Conservation (phyloP, 2,888 invertebrate species). For the Drosophila demipolita region DNA sequence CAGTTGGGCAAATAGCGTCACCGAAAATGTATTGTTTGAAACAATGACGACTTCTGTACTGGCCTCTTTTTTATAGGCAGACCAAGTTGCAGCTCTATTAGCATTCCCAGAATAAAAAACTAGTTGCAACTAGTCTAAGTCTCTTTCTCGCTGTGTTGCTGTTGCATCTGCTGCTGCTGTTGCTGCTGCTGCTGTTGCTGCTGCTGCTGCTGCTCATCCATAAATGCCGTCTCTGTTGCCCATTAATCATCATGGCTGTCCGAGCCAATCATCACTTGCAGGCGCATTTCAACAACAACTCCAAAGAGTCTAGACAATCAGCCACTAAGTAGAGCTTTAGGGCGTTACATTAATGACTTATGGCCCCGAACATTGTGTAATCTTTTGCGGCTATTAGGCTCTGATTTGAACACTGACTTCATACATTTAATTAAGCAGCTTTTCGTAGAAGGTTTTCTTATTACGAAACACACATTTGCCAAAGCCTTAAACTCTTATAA, state of each 20-base stretch:
- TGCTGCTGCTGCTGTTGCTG: conserved; percentile 41
- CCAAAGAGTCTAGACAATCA: conserved; percentile 52
- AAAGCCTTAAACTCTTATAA: conserved; percentile 31
- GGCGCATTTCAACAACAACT: conserved; percentile 48
- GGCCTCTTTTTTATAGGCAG: neutral
- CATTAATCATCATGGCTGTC: conserved; percentile 78
- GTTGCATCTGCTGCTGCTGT: conserved; percentile 37
- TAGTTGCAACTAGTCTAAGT: conserved; percentile 23
- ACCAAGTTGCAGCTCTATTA: conserved; percentile 72
- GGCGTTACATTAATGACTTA: conserved; percentile 74
- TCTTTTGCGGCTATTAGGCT: conserved; percentile 55
- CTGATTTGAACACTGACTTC: conserved; percentile 59
- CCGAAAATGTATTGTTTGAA: conserved; percentile 15
- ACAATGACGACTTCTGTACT: conserved; percentile 75
- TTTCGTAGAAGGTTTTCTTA: conserved; percentile 40
- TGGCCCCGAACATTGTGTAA: conserved; percentile 60
- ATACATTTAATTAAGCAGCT: conserved; percentile 73
- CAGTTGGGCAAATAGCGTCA: conserved; percentile 51
- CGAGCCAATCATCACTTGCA: conserved; percentile 77
- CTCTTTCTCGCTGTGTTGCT: conserved; percentile 14
- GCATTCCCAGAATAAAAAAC: conserved; percentile 71
- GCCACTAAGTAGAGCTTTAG: conserved; percentile 65
- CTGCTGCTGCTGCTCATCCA: conserved; percentile 37
- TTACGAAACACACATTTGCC: conserved; percentile 8
- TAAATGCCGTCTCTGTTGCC: conserved; percentile 25